Conservation (phyloP, 2,888 invertebrate genomes). For the Xanthia icteritia region DNA sequence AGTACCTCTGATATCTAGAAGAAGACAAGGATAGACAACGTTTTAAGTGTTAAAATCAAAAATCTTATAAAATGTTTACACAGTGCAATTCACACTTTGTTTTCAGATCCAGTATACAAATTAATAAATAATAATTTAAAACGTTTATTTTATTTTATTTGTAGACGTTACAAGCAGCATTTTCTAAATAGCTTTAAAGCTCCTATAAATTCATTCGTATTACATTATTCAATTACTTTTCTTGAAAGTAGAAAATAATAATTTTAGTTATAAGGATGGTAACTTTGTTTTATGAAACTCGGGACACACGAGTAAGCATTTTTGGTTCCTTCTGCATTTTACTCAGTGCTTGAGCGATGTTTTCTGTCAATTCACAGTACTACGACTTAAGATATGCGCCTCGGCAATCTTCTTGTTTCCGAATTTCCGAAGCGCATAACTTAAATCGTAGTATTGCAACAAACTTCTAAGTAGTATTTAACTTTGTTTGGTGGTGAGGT, state of each 20-base stretch:
- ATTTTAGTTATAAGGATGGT: slow-evolving; percentile 2
- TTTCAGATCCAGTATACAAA: slow-evolving; percentile 34
- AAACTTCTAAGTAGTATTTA: too few species aligned
- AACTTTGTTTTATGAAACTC: slow-evolving; percentile 4
- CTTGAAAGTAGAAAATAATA: not conserved
- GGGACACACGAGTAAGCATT: not conserved
- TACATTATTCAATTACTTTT: not conserved
- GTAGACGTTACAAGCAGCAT: not conserved
- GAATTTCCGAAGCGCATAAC: too few species aligned
- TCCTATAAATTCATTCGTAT: slow-evolving; percentile 36
- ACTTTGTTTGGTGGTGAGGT: not conserved
- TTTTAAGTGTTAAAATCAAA: not conserved
- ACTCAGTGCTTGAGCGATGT: not conserved
- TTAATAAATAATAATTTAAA: not conserved
- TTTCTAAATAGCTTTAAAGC: slow-evolving; percentile 43
- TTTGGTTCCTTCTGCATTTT: not conserved
- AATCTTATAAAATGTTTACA: slow-evolving; percentile 17
- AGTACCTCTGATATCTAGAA: not conserved
- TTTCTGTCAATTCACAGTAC: too few species aligned
- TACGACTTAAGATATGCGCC: too few species aligned
- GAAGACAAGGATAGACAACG: not conserved
- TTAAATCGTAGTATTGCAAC: too few species aligned
- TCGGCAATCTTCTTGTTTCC: too few species aligned
- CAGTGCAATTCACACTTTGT: slow-evolving; percentile 4
- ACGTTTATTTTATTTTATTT: not conserved